These are phyloP conservation scores for Carlito syrichta DNA, from an alignment of 2,113 vertebrate genomes.

Conservation along the genomic window DNA sequence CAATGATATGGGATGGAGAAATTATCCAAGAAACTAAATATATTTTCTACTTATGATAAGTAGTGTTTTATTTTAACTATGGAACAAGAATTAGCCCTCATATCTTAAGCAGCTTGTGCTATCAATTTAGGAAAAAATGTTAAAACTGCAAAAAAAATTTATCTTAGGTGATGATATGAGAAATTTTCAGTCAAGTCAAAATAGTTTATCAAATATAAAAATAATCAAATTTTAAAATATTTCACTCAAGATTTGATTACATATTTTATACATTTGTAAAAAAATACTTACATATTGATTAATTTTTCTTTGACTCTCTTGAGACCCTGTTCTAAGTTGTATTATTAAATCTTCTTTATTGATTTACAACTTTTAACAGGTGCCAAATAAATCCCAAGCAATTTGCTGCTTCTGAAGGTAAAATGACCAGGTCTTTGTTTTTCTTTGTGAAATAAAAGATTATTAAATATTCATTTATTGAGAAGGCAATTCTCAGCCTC, in stretches of 20 bases:
- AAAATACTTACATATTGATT: background rate
- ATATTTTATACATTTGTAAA: background rate
- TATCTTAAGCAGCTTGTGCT: background rate
- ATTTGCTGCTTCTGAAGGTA: background rate
- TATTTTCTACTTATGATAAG: background rate
- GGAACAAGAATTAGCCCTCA: background rate
- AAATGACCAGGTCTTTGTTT: background rate
- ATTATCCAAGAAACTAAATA: background rate
- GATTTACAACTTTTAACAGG: slow-evolving; percentile 19
- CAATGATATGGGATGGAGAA: background rate
- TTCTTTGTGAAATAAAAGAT: background rate
- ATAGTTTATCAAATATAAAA: background rate
- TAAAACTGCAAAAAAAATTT: background rate
- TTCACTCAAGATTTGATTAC: background rate
- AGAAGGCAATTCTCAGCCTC: slow-evolving; percentile 8
- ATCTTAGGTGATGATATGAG: background rate
- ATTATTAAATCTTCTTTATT: background rate
- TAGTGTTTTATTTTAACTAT: background rate
- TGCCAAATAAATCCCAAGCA: background rate
- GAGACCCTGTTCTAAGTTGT: background rate
- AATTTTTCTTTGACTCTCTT: background rate
- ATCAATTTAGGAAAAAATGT: background rate
- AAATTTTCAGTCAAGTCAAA: background rate
- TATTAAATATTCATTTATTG: slow-evolving; percentile 25
- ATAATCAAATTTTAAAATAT: background rate